Base-by-base conservation (phyloP, 2,888 invertebrate species). In the Bombylius major region DNA sequence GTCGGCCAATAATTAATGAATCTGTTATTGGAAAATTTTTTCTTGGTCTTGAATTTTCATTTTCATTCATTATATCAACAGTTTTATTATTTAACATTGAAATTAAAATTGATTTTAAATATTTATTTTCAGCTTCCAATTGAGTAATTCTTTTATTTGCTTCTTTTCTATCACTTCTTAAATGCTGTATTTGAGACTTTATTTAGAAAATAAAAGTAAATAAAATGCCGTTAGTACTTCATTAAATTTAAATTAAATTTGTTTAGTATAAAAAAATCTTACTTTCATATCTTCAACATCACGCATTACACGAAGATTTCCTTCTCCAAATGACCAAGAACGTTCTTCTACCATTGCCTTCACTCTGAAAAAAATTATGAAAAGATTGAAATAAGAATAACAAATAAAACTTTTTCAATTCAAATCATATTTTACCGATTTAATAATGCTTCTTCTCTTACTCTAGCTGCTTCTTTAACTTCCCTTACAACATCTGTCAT, bases 401-500 rank as follows among this genome's bases (percentile, higher is more conserved):
- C 14, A 39, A 7, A 50, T 4, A 31, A 50, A 39, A 14, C 6
- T 6, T 36, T 47, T 34, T 45, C 23, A 5, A 36, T 5, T n/a
- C 11, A 32, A 44, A 14, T 45, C n/a, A 42, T n/a, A 44, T 44
- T 51, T 59, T 60, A 70, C 71, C 73, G 67, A 64, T 70, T 73
- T 36, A 75, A 77, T 59, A 86, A 71, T n/a, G 86, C 85, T 68
- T 86, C 86, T 65, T 86, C 86, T 14, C 86, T 75, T 58, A 86
- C 76, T 56, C 85, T 77, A 31, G 86, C 82, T 32, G 86, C 86
- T 67, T 86, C 86, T 51, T 86, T 76, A 23, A 86, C 83, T 73
- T 86, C 86, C 42, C 85, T 78, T 61, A 86, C 83, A 65, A 86
- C 74, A 69, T 86, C 86, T 12, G 84, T 79, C 64, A 86, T 75